phyloP scores from a whole-genome alignment of 2,113 vertebrate genomes.

The Forbesichthys agassizii region DNA sequence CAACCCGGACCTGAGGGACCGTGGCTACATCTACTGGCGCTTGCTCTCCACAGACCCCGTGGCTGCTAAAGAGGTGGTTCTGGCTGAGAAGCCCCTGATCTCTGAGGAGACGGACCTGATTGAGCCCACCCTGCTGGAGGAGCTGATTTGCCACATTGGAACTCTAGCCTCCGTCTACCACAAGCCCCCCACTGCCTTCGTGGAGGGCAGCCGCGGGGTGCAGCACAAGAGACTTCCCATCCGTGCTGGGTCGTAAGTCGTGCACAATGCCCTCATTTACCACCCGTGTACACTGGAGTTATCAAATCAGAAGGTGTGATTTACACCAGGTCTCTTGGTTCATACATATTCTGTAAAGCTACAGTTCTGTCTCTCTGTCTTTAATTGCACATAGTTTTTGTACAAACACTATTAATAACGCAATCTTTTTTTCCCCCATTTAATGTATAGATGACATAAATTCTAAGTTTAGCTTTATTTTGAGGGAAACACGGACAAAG shows the following conservation, averaged over 20 bases:
- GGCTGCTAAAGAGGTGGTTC: constrained; percentile 96
- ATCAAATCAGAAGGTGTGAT: too few species aligned
- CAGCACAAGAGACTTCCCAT: constrained; percentile 91
- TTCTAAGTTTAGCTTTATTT: too few species aligned
- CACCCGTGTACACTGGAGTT: too few species aligned
- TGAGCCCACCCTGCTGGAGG: constrained; percentile 93
- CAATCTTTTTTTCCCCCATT: too few species aligned
- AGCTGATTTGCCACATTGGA: constrained; percentile 97
- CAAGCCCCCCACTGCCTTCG: constrained; percentile 96
- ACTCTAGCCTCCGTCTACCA: constrained; percentile 96
- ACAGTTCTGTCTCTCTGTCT: too few species aligned
- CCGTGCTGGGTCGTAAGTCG: constrained; percentile 89
- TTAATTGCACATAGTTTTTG: too few species aligned
- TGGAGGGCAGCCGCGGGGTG: constrained; percentile 93
- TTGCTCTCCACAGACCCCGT: constrained; percentile 97
- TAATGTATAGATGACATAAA: too few species aligned
- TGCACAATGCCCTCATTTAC: neutral
- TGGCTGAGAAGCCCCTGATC: constrained; percentile 97
- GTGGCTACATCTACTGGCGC: constrained; percentile 99
- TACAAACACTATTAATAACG: too few species aligned
- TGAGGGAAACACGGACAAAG: too few species aligned
- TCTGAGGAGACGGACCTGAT: constrained; percentile 98
- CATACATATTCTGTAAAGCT: too few species aligned
- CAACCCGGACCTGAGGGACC: constrained; percentile 94
- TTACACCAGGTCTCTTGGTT: too few species aligned